These are phyloP conservation scores for Drosophila watanabei DNA, from an alignment of 1,140 invertebrate species.

Conservation along the genomic window DNA sequence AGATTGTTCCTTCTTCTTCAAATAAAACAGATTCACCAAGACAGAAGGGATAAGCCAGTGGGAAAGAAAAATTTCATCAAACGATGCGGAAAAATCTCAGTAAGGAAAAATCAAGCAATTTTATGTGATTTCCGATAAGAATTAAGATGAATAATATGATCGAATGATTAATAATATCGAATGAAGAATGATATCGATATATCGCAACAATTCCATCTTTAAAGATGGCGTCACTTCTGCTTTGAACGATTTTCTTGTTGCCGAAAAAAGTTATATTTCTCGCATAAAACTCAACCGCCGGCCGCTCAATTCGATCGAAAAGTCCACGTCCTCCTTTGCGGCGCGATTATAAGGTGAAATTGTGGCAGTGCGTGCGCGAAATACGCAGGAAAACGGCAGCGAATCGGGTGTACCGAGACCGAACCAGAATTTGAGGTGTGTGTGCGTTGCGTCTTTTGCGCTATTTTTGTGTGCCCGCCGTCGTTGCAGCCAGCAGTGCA, in stretches of 20 bases:
- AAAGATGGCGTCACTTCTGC: conserved; percentile 79
- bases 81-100: too few relatives aligned
- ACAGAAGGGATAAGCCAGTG: too few relatives aligned
- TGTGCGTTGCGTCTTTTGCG: conserved; percentile 64
- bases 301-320: conserved; percentile 66
- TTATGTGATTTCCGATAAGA: too few relatives aligned
- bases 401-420: conserved; percentile 26
- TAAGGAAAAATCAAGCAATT: too few relatives aligned
- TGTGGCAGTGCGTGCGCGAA: conserved; percentile 56
- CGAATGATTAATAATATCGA: neutral
- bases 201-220: neutral
- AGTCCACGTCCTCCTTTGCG: conserved; percentile 52
- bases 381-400: conserved; percentile 34
- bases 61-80: too few relatives aligned
- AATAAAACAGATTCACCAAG: too few relatives aligned
- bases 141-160: too few relatives aligned
- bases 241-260: conserved; percentile 69
- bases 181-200: neutral
- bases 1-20: too few relatives aligned
- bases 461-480: conserved; percentile 31
- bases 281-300: conserved; percentile 64
- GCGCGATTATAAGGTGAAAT: conserved; percentile 67
- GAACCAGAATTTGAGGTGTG: conserved; percentile 55
- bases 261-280: conserved; percentile 69
- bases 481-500: conserved; percentile 42